Conservation (phyloP, 2,113 vertebrate species). For the Cervus canadensis region DNA sequence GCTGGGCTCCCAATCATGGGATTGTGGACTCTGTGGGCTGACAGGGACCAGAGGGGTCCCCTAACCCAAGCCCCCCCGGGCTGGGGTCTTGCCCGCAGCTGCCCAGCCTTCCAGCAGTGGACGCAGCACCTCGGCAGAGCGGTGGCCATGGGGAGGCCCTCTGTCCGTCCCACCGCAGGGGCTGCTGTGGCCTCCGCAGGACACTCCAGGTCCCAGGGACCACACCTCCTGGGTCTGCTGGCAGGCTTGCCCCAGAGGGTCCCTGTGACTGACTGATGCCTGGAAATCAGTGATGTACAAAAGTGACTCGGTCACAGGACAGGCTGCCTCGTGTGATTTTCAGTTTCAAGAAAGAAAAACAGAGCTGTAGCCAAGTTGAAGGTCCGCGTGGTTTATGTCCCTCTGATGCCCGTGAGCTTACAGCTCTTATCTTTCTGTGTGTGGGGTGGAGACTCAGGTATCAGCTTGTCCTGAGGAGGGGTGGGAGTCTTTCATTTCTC, state of each 20-base stretch:
- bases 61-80: background rate
- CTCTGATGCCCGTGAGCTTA: background rate
- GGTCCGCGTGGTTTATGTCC: background rate
- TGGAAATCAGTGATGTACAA: background rate
- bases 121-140: fast-evolving
- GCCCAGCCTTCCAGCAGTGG: fast-evolving
- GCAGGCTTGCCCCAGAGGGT: background rate
- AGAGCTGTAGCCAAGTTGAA: background rate
- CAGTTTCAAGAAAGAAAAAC: background rate
- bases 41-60: background rate
- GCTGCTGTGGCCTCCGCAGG: background rate
- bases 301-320: background rate
- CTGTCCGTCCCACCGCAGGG: fast-evolving
- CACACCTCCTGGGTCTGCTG: background rate
- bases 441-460: background rate
- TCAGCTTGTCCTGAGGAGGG: background rate
- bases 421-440: background rate
- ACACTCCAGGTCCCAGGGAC: background rate
- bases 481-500: background rate
- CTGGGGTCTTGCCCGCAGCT: background rate
- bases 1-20: fast-evolving
- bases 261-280: background rate
- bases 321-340: background rate
- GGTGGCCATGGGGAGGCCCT: fast-evolving
- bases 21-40: background rate